These are phyloP conservation scores for Atopsyche davidsoni DNA, from an alignment of 1,140 invertebrate species.

Conservation along the genomic window DNA sequence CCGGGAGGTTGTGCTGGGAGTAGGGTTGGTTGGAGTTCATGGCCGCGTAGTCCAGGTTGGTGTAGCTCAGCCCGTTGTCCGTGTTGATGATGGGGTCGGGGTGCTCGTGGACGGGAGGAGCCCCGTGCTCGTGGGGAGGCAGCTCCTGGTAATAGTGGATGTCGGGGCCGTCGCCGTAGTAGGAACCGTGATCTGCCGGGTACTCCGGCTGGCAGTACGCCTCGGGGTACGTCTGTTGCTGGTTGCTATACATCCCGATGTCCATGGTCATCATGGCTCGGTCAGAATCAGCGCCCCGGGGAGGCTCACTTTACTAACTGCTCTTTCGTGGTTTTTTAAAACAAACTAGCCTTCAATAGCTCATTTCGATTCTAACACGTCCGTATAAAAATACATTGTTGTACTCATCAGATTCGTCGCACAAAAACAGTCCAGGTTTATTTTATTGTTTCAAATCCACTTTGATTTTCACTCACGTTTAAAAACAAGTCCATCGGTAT, in stretches of 20 bases:
- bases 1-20: conserved; percentile 17
- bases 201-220: conserved; percentile 42
- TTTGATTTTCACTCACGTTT: no score
- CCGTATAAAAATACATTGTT: no score
- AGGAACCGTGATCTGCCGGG: conserved; percentile 37
- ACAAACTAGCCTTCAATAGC: no score
- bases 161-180: conserved; percentile 39
- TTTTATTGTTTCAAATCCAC: no score
- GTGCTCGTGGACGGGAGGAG: conserved; percentile 23
- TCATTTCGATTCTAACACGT: no score
- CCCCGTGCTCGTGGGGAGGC: conserved; percentile 30
- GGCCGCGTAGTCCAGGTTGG: conserved; percentile 72
- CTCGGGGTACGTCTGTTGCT: conserved; percentile 37
- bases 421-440: no score
- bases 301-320: no score
- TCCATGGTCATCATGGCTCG: conserved; percentile 50
- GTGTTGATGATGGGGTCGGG: conserved; percentile 66
- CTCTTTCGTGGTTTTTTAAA: no score
- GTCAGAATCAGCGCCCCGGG: background rate
- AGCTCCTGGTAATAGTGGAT: conserved; percentile 42
- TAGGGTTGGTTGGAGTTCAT: conserved; percentile 37
- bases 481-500: no score
- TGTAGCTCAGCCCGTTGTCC: conserved; percentile 81
- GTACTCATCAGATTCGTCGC: no score
- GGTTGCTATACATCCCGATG: conserved; percentile 49